A percentile compares a stretch with the other conserved stretches of the same genome.
These are phyloP conservation scores for Selene dorsalis DNA, from an alignment of 2,797 vertebrate genomes.

Conservation along the genomic window DNA sequence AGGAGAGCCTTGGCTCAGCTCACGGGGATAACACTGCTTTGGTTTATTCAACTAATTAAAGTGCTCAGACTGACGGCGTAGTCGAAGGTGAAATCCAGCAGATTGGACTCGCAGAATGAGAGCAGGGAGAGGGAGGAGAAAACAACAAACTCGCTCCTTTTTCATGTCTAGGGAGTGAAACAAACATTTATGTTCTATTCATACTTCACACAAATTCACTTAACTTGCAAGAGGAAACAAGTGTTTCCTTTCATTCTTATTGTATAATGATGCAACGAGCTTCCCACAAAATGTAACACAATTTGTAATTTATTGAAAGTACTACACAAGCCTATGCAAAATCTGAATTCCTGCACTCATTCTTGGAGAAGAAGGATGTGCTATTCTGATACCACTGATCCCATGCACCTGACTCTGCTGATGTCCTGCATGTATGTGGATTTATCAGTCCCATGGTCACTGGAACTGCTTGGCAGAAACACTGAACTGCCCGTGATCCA, in stretches of 20 bases:
- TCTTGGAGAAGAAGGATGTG: not conserved
- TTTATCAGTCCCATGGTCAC: slow-evolving; percentile 68
- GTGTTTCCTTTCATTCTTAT: not conserved
- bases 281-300: not conserved
- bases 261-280: not conserved
- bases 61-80: slow-evolving; percentile 66
- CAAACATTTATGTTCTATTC: slow-evolving; percentile 6
- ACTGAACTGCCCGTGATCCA: slow-evolving; percentile 67
- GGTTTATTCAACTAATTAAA: slow-evolving; percentile 82
- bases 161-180: slow-evolving; percentile 3
- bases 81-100: slow-evolving; percentile 48
- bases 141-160: slow-evolving; percentile 35
- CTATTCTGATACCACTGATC: slow-evolving; percentile 29
- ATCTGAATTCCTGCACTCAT: slow-evolving; percentile 26
- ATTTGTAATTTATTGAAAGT: not conserved
- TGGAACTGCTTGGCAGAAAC: slow-evolving; percentile 66
- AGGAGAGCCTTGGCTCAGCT: slow-evolving; percentile 64
- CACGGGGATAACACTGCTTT: slow-evolving; percentile 61
- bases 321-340: not conserved
- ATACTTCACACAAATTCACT: too few species aligned
- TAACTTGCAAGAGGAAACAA: not conserved
- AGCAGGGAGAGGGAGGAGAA: slow-evolving; percentile 8
- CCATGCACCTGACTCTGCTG: slow-evolving; percentile 32
- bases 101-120: slow-evolving; percentile 38
- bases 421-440: slow-evolving; percentile 33